Evolutionary conservation across 2,113 vertebrate species (phyloP).

Genomic region (Vombatus ursinus): DNA sequence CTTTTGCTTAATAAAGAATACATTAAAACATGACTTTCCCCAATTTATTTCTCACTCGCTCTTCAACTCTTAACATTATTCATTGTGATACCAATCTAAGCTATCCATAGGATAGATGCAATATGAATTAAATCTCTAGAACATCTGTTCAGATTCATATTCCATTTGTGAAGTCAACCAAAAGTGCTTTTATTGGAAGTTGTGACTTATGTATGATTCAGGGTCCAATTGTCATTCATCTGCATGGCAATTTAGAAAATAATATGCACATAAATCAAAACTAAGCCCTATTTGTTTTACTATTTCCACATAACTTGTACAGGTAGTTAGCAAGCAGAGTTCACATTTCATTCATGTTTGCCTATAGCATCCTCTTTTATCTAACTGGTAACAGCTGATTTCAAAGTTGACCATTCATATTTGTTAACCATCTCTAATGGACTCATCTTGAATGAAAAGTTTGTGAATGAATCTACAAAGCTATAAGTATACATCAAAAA

Average conservation of each 20-base stretch:
- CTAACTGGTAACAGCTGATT: not conserved
- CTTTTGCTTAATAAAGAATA: slow-evolving; percentile 52
- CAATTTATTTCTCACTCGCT: slow-evolving; percentile 22
- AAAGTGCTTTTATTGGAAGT: not conserved
- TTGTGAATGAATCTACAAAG: not conserved
- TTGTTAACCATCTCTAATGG: not conserved
- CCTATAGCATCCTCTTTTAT: not conserved
- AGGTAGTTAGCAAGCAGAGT: not conserved
- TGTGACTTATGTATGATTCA: slow-evolving; percentile 61
- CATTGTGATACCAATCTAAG: slow-evolving; percentile 31
- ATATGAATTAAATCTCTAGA: slow-evolving; percentile 21
- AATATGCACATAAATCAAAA: slow-evolving; percentile 43
- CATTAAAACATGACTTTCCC: slow-evolving; percentile 57
- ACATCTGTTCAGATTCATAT: slow-evolving; percentile 28
- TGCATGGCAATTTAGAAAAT: slow-evolving; percentile 4
- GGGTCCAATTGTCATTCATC: slow-evolving; percentile 25
- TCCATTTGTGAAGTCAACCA: slow-evolving; percentile 22
- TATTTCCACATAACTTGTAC: not conserved
- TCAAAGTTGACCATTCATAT: not conserved
- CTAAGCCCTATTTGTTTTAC: slow-evolving; percentile 35
- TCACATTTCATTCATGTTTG: slow-evolving; percentile 11
- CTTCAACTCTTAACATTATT: slow-evolving; percentile 28
- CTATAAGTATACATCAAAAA: too few relatives aligned
- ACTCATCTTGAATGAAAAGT: not conserved
- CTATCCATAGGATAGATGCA: slow-evolving; percentile 10